Evolutionary conservation across 2,113 vertebrate genomes (phyloP).

Genomic region (Oceanites oceanicus): DNA sequence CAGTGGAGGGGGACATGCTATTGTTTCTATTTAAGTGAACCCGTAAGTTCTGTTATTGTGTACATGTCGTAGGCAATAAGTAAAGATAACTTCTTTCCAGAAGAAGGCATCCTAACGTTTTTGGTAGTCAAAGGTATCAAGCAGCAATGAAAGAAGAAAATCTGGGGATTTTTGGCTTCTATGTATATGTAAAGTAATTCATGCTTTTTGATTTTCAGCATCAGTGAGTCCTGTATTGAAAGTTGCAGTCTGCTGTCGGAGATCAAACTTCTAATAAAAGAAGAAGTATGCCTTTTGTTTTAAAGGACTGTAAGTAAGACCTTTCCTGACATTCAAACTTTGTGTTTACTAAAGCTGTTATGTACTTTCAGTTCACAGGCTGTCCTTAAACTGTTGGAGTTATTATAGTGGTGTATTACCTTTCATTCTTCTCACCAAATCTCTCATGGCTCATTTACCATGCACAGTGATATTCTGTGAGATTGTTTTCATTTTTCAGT

Average conservation of each 20-base stretch:
- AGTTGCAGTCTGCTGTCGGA: not conserved
- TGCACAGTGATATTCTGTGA: not conserved
- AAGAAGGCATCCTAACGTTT: not conserved
- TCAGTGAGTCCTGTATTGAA: not conserved
- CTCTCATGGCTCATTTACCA: conserved; percentile 13
- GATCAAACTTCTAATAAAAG: not conserved
- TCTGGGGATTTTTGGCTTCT: fast-evolving
- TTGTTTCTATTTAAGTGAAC: not conserved
- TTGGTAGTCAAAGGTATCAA: not conserved
- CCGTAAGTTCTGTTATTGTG: not conserved
- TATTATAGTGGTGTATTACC: not conserved
- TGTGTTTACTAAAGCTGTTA: not conserved
- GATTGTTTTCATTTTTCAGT: conserved; percentile 53
- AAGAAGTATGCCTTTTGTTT: not conserved
- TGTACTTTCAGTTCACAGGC: not conserved
- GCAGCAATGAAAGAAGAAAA: not conserved
- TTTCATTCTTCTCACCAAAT: not conserved
- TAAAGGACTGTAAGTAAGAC: not conserved
- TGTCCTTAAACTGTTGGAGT: conserved; percentile 24
- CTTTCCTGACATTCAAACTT: not conserved
- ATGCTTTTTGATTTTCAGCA: not conserved
- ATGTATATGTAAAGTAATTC: not conserved
- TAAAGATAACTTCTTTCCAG: not conserved
- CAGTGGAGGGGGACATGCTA: not conserved
- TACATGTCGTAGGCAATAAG: not conserved